Percentiles rank a stretch among this genome's conserved stretches.
Conservation (phyloP, 2,888 invertebrate species). For the Druceiella hillmani region DNA sequence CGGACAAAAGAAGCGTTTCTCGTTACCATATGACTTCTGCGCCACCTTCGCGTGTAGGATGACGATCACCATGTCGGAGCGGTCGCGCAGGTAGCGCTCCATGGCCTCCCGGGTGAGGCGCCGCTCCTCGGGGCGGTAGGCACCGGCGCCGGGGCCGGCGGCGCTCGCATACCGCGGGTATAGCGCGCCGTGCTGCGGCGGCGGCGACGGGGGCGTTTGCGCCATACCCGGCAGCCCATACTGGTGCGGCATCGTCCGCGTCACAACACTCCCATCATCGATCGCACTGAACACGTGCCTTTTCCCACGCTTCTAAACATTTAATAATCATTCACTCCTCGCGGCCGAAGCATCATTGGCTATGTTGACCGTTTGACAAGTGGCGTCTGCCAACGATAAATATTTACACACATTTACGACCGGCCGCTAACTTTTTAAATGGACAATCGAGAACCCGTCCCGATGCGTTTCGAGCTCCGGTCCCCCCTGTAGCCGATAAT, state of each 20-base stretch:
- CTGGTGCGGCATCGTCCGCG: constrained; percentile 68
- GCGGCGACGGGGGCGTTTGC: constrained; percentile 74
- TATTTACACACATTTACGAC: too few species aligned
- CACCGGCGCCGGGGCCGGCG: constrained; percentile 52
- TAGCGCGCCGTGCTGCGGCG: constrained; percentile 50
- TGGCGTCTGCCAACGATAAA: too few species aligned
- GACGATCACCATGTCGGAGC: constrained; percentile 93
- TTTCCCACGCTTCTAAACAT: constrained; percentile 28
- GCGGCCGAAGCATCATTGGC: constrained; percentile 17
- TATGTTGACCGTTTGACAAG: constrained; percentile 17
- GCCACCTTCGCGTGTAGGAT: constrained; percentile 99
- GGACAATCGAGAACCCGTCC: background rate
- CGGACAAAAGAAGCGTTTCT: constrained; percentile 99
- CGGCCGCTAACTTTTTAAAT: background rate
- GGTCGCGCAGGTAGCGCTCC: constrained; percentile 92
- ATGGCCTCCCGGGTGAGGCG: constrained; percentile 86
- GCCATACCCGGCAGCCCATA: constrained; percentile 70
- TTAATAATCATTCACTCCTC: constrained; percentile 18
- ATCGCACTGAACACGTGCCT: constrained; percentile 25
- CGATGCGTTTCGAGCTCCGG: constrained; percentile 25
- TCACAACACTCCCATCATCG: constrained; percentile 30
- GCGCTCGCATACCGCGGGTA: constrained; percentile 61
- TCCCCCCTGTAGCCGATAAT: too few species aligned
- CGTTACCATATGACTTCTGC: constrained; percentile 99
- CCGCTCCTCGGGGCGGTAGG: constrained; percentile 73